These are phyloP conservation scores for Ophion ellenae DNA, from an alignment of 2,888 invertebrate genomes.

Conservation along the genomic window DNA sequence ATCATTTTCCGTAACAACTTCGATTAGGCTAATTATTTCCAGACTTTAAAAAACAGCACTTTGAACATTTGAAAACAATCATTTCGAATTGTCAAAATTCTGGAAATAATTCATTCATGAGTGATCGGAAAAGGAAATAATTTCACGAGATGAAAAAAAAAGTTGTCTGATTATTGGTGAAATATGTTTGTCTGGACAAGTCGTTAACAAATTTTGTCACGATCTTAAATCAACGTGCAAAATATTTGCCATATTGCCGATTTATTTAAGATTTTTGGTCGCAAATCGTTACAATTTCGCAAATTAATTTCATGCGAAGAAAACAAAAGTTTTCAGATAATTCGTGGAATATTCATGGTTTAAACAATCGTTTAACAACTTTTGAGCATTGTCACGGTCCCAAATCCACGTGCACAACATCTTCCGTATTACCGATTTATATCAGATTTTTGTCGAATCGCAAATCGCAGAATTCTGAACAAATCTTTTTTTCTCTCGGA, in stretches of 20 bases:
- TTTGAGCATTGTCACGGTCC: not conserved
- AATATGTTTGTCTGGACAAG: no score
- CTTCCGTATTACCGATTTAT: not conserved
- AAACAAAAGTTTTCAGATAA: no score
- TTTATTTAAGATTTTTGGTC: no score
- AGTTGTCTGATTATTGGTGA: no score
- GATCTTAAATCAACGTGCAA: no score
- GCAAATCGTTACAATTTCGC: no score
- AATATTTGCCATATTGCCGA: no score
- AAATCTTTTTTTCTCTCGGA: not conserved
- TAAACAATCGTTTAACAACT: not conserved
- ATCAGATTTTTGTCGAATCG: not conserved
- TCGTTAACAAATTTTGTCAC: no score
- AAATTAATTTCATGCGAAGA: not conserved
- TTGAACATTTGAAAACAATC: not conserved
- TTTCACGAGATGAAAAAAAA: no score
- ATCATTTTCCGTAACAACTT: no score
- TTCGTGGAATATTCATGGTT: not conserved
- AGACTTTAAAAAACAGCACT: no score
- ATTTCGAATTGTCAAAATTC: not conserved
- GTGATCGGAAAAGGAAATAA: not conserved
- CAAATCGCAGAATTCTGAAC: not conserved
- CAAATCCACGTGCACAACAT: not conserved
- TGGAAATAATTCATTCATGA: not conserved
- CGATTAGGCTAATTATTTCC: no score